Base-by-base conservation (phyloP, 1,140 invertebrate species). In the Danaus melanippus region DNA sequence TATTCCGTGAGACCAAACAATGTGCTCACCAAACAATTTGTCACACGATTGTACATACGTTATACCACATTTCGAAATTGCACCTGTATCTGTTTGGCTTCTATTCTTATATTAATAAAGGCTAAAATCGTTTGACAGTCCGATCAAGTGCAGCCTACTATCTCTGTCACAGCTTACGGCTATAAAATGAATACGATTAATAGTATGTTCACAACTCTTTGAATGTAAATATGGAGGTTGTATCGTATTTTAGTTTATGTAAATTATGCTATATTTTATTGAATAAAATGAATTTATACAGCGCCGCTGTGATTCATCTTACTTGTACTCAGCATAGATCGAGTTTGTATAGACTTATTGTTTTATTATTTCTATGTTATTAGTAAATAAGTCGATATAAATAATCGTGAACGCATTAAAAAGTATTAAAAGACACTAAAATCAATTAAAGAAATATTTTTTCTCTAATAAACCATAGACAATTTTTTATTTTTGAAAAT, bases 1-100 rank as follows among this genome's bases (percentile, higher is more conserved):
- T 60, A 66, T 66, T 60, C 64, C 58, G 58, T 66, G 56, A 53
- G 56, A 55, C 57, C 64, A 46, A 65, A 65, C 66, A 65, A 65
- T 62, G 62, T 61, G 57, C 59, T 57, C 56, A 54, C 59, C 42
- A 46, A 54, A 54, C 60, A 62, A 68, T 68, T 68, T 68, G 66
- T 68, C 66, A 64, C 62, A 58, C 49, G 58, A 56, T 39, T 65
- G 56, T 62, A 59, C 56, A 43, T 53, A 52, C 40, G 41, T 32
- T 32, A 32, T 32, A 32, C 21, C 21, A 42, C 11, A 45, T 51
- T 51, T 51, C 12, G 39, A 42, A 44, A 55, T 32, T 32, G 41
- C 54, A 56, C 54, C 54, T 56, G 54, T 56, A 48, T 50, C 41
- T 10, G 10, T 39, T n/a, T 45, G 11, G 42, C 39, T 52, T 52